Evolutionary conservation across 2,113 vertebrate species (phyloP), one percentile per base, ranked within the genome.

Genomic region (Petrocephalus zakoni): DNA sequence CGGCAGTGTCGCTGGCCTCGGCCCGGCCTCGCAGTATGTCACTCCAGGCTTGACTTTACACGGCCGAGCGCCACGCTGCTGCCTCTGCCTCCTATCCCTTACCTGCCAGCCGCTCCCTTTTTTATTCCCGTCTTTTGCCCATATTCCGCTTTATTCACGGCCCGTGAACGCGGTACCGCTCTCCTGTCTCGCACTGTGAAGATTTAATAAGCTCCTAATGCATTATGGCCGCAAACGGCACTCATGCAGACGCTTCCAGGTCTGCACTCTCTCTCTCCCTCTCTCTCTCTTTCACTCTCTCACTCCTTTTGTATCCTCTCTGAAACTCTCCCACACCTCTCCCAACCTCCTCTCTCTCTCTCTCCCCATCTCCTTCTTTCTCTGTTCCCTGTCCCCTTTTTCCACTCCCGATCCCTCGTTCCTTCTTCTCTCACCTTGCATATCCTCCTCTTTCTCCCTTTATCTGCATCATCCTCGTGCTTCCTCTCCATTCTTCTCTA

Each of bases 121-220:
- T 37, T 75, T 37, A 75, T 42, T 17, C 68, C 15, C 34, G 34
- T 19, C 72, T 42, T 42, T 42, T n/a, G 34, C 29, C 34, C 72
- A 17, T 78, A 78, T 78, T 78, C 72, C 1, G n/a, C 61, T 78
- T 78, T 21, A 42, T 78, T 42, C 34, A 17, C 72, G 6, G 72
- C 72, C 34, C 37, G 5, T 78, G 72, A 78, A 78, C 34, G 72
- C 6, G 1, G 72, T 8, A 0, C 34, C 13, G 72, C 29, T 37
- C 72, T 37, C 72, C 72, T 37, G 34, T 75, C 72, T 75, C 34
- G 11, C 29, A 75, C 34, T 37, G 72, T 42, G 34, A 34, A 78
- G 72, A 78, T 78, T 78, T 78, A 78, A 78, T 78, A 78, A 78
- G 72, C 72, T 29, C 34, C 34, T 78, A 78, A 78, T 78, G 19